These are phyloP conservation scores for Glyphotaelius pellucidus DNA, from an alignment of 2,888 invertebrate genomes.

Conservation along the genomic window DNA sequence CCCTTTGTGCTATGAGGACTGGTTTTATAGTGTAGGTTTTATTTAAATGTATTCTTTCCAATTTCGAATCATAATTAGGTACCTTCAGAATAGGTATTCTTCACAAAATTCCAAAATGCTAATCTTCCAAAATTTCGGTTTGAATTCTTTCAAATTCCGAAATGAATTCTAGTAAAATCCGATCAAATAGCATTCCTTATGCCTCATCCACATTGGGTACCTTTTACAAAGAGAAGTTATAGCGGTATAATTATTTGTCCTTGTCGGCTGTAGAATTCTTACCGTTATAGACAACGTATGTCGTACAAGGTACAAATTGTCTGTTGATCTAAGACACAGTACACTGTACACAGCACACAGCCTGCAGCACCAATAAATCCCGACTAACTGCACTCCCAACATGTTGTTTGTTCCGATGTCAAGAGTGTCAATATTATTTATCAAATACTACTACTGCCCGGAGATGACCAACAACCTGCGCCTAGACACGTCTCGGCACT, in stretches of 20 bases:
- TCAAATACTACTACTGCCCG: background rate
- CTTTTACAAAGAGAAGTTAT: background rate
- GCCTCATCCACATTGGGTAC: background rate
- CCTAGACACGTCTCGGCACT: background rate
- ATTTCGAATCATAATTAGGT: no score
- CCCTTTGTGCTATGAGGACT: no score
- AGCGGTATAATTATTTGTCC: background rate
- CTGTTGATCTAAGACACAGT: background rate
- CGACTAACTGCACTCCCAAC: background rate
- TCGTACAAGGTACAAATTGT: background rate
- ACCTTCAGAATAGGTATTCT: no score
- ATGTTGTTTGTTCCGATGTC: slow-evolving; percentile 4
- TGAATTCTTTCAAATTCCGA: no score
- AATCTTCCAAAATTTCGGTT: no score
- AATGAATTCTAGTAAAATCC: background rate
- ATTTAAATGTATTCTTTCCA: no score
- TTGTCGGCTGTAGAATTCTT: background rate
- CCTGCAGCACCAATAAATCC: slow-evolving; percentile 14
- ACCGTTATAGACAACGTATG: background rate
- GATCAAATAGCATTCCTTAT: background rate
- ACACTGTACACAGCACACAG: no score
- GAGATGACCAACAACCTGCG: background rate
- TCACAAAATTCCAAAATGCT: no score
- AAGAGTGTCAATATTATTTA: slow-evolving; percentile 19
- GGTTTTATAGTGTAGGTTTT: no score